These are phyloP conservation scores for Dynastes tityus DNA, from an alignment of 2,888 invertebrate genomes.

Conservation along the genomic window DNA sequence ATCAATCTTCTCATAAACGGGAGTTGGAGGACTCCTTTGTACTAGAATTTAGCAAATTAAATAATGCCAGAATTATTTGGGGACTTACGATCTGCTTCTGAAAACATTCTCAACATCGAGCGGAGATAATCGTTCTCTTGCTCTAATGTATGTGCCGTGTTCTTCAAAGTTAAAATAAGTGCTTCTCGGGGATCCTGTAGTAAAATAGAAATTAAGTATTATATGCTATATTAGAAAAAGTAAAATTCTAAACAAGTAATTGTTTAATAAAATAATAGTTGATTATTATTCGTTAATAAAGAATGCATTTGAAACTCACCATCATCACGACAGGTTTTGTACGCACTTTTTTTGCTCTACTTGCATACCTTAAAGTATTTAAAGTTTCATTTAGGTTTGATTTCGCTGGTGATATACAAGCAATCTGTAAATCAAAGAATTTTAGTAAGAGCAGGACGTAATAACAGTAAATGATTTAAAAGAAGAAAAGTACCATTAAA, in stretches of 20 bases:
- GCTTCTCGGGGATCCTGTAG: slow-evolving; percentile 92
- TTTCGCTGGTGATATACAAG: slow-evolving; percentile 92
- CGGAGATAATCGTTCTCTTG: slow-evolving; percentile 92
- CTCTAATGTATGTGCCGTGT: slow-evolving; percentile 88
- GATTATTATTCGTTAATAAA: no score
- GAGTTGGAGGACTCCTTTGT: slow-evolving; percentile 67
- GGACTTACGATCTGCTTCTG: slow-evolving; percentile 67
- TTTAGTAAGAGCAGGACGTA: no score
- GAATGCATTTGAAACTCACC: slow-evolving; percentile 73
- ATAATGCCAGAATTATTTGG: background rate
- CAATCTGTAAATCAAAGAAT: slow-evolving; percentile 78
- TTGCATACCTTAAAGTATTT: slow-evolving; percentile 93
- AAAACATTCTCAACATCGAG: slow-evolving; percentile 73
- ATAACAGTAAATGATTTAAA: no score
- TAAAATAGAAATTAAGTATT: background rate
- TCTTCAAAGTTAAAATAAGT: slow-evolving; percentile 88
- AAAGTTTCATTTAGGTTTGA: slow-evolving; percentile 90
- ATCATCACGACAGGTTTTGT: slow-evolving; percentile 95
- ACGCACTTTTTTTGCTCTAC: slow-evolving; percentile 92
- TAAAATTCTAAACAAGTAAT: background rate
- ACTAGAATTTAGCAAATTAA: slow-evolving; percentile 21
- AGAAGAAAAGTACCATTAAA: slow-evolving; percentile 80
- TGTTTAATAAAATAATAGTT: no score
- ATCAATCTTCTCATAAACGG: slow-evolving; percentile 73
- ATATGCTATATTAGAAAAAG: no score